Percentiles rank a stretch among this genome's conserved stretches.
Conservation (phyloP, 2,113 vertebrate genomes). For the Datnioides undecimradiatus region DNA sequence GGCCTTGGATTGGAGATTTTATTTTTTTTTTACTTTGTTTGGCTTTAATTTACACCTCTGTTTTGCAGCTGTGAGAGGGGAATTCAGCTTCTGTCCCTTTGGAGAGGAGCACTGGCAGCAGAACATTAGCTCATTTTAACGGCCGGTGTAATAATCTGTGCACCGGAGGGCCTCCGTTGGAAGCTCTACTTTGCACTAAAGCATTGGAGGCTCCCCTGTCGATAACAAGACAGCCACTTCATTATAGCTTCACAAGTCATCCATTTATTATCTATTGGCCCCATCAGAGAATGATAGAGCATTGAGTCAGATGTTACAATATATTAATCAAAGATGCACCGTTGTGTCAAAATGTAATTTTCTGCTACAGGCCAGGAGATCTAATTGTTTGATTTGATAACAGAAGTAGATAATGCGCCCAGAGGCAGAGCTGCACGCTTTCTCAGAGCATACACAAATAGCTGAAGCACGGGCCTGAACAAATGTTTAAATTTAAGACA, state of each 20-base stretch:
- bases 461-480: background rate
- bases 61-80: constrained; percentile 78
- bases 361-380: constrained; percentile 39
- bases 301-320: constrained; percentile 57
- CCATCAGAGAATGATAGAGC: constrained; percentile 54
- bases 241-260: constrained; percentile 79
- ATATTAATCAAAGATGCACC: constrained; percentile 70
- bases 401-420: constrained; percentile 25
- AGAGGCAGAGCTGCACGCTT: background rate
- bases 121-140: constrained; percentile 82
- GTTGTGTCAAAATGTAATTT: constrained; percentile 75
- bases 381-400: constrained; percentile 77
- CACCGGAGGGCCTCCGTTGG: constrained; percentile 70
- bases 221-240: constrained; percentile 78
- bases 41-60: constrained; percentile 84
- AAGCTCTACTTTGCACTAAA: constrained; percentile 63
- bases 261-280: constrained; percentile 72
- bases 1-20: constrained; percentile 2
- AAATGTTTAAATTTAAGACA: constrained; percentile 49
- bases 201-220: constrained; percentile 72
- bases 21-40: constrained; percentile 56
- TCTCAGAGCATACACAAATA: constrained; percentile 17
- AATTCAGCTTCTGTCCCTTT: constrained; percentile 71
- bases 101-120: constrained; percentile 67
- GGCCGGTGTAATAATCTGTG: constrained; percentile 79